These are phyloP conservation scores for Sceliomorpha sp. DNA, from an alignment of 2,888 invertebrate genomes.

Conservation along the genomic window DNA sequence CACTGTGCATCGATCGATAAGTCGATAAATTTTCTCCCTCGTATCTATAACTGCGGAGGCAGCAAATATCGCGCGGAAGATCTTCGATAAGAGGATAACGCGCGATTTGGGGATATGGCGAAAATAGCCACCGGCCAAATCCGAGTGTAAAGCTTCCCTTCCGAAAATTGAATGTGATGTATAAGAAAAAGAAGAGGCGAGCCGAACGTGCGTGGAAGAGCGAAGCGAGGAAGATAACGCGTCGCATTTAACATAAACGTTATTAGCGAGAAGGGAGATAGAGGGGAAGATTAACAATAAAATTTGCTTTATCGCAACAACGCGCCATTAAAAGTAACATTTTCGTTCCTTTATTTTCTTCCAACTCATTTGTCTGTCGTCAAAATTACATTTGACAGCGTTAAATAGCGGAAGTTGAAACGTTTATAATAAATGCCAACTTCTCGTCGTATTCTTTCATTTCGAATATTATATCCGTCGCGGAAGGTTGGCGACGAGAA, in stretches of 20 bases:
- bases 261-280: slow-evolving; percentile 47
- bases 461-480: too few species aligned
- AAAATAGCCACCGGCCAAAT: slow-evolving; percentile 41
- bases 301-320: too few species aligned
- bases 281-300: too few species aligned
- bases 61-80: slow-evolving; percentile 29
- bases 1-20: slow-evolving; percentile 23
- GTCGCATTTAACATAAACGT: slow-evolving; percentile 33
- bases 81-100: slow-evolving; percentile 33
- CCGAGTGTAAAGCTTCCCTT: slow-evolving; percentile 10
- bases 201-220: slow-evolving; percentile 14
- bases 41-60: slow-evolving; percentile 35
- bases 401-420: too few species aligned
- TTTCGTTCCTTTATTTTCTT: too few species aligned
- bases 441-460: too few species aligned
- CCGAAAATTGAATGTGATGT: slow-evolving; percentile 41
- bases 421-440: too few species aligned
- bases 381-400: too few species aligned
- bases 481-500: too few species aligned
- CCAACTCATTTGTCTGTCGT: too few species aligned
- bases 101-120: slow-evolving; percentile 21
- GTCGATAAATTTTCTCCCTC: slow-evolving; percentile 39
- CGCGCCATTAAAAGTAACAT: too few species aligned
- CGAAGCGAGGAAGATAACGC: slow-evolving; percentile 30
- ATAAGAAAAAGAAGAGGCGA: slow-evolving; percentile 10